Evolutionary conservation across 1,140 invertebrate genomes (phyloP).

Genomic region (Tetramorium simillimum): DNA sequence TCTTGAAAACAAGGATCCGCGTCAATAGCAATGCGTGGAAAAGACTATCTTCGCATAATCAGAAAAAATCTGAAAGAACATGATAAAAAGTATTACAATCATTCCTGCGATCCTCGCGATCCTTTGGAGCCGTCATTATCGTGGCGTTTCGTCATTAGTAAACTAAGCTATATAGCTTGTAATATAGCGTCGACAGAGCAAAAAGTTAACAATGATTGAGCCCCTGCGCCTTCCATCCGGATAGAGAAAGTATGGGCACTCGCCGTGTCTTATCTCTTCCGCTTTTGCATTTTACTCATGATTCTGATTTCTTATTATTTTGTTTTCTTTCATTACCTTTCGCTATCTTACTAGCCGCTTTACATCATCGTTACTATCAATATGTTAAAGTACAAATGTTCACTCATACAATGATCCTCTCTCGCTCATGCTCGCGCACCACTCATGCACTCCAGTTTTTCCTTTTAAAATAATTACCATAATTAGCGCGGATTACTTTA

Average conservation of each 20-base stretch:
- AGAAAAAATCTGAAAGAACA: neutral
- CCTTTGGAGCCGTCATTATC: conserved; percentile 55
- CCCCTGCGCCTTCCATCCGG: conserved; percentile 77
- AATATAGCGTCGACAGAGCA: conserved; percentile 73
- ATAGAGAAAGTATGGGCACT: conserved; percentile 71
- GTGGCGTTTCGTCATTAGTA: conserved; percentile 61
- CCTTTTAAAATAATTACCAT: conserved; percentile 85
- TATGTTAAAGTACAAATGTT: conserved; percentile 86
- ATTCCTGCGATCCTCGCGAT: conserved; percentile 5
- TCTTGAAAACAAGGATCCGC: neutral
- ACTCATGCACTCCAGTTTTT: conserved; percentile 81
- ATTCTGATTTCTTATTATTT: conserved; percentile 71
- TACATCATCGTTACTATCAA: conserved; percentile 84
- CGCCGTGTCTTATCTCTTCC: conserved; percentile 32
- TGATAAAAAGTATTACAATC: neutral
- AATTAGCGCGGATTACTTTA: conserved; percentile 81
- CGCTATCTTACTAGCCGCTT: conserved; percentile 83
- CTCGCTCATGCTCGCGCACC: conserved; percentile 82
- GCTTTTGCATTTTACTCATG: conserved; percentile 58
- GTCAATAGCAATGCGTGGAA: neutral
- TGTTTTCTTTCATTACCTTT: conserved; percentile 66
- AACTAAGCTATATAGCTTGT: conserved; percentile 61
- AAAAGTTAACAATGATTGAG: conserved; percentile 79
- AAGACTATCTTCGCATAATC: neutral
- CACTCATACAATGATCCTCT: conserved; percentile 83